Conservation (phyloP, 2,113 vertebrate genomes). For the Noctilio leporinus region DNA sequence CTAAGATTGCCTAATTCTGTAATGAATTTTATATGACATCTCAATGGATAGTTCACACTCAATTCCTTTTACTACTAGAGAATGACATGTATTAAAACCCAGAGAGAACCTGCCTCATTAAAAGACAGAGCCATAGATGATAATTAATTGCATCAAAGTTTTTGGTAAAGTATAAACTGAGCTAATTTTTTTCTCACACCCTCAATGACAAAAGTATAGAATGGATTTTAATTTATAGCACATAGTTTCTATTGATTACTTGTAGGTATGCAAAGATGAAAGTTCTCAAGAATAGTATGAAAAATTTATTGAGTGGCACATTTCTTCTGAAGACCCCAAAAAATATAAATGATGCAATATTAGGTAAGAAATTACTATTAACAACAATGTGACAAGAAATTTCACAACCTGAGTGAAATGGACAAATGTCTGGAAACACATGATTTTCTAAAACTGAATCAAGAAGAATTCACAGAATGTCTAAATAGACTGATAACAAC, state of each 20-base stretch:
- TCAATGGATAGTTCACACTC: neutral
- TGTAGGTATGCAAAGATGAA: constrained; percentile 9
- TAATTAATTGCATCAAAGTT: neutral
- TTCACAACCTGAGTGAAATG: no score
- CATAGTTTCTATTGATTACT: neutral
- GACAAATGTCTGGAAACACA: no score
- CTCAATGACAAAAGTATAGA: constrained; percentile 6
- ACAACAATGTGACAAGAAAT: no score
- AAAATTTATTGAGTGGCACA: neutral
- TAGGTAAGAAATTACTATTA: no score
- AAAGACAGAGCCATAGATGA: neutral
- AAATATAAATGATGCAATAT: neutral
- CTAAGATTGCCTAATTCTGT: neutral
- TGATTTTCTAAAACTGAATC: no score
- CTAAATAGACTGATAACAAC: no score
- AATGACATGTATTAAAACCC: neutral
- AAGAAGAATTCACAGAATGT: no score
- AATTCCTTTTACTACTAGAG: neutral
- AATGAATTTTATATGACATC: neutral
- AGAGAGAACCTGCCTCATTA: neutral
- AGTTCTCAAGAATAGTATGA: constrained; percentile 21
- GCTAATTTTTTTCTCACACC: neutral
- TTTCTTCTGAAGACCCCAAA: constrained; percentile 28
- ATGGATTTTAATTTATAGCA: constrained; percentile 55
- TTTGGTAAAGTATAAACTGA: neutral